A percentile compares a stretch with the other conserved stretches of the same genome.
Conservation (phyloP, 2,113 vertebrate genomes). For the Xiphophorus maculatus region DNA sequence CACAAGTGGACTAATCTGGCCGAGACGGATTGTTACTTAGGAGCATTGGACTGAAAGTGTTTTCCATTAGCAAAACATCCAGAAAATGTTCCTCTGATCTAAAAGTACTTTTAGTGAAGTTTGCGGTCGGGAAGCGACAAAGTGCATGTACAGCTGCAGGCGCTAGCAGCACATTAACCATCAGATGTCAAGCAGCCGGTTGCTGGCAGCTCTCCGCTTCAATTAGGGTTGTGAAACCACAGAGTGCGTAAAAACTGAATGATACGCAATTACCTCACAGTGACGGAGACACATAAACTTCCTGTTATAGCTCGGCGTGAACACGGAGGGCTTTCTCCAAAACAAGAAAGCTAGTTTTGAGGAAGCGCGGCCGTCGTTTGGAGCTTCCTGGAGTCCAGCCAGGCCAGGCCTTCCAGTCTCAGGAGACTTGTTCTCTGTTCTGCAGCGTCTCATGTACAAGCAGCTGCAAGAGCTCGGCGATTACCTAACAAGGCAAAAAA, state of each 20-base stretch:
- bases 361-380: not conserved
- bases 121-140: not conserved
- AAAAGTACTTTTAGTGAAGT: not conserved
- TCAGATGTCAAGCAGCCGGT: conserved; percentile 48
- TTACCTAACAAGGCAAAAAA: conserved; percentile 20
- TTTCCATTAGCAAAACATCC: not conserved
- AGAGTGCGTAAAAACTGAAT: conserved; percentile 14
- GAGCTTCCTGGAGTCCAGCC: conserved; percentile 16
- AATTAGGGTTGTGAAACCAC: conserved; percentile 46
- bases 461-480: conserved; percentile 21
- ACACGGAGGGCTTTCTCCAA: conserved; percentile 27
- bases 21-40: too few species aligned
- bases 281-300: conserved; percentile 36
- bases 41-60: too few species aligned
- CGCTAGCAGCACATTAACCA: conserved; percentile 23
- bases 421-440: conserved; percentile 4
- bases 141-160: not conserved
- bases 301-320: conserved; percentile 23
- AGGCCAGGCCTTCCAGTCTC: conserved; percentile 17
- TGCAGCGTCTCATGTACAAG: conserved; percentile 1
- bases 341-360: conserved; percentile 23
- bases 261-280: conserved; percentile 31
- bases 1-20: too few species aligned
- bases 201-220: conserved; percentile 24
- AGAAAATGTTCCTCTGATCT: not conserved